Evolutionary conservation across 2,888 invertebrate species (phyloP), one percentile per base, ranked within the genome.

Genomic region (Andrena chrysosceles): DNA sequence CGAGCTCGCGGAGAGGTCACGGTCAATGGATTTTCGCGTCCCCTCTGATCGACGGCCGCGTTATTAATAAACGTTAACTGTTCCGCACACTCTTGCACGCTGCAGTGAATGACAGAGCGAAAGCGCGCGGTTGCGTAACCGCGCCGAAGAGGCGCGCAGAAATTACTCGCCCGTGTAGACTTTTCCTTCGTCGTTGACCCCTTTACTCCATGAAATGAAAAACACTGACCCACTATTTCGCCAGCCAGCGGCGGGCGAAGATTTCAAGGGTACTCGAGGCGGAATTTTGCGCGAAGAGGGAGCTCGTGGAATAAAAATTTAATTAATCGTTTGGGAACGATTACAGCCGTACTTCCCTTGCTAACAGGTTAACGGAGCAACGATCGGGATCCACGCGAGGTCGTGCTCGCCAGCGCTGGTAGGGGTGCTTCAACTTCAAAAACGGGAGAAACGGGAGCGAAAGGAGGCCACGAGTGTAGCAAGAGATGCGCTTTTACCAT

Each of bases 401-500:
- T 23, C 13, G 54, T 20, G 31, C 49, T 6, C 0, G 66, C 1
- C 4, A 20, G 20, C 74, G 54, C 16, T 16, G 26, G 31, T 7
- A 60, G 68, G 68, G 13, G 68, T 75, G 49, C 75, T 54, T 68
- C 20, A 26, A 31, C 35, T 60, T 42, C n/a, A 31, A 42, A 67
- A 68, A 62, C 31, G 52, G 29, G 31, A 23, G 42, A 68, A 52
- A 10, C 26, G 69, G 35, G n/a, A 16, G 7, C 59, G 68, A 73
- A 78, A 87, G 48, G 72, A 81, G 77, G 81, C 84, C 80, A 83
- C 72, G 84, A 81, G 67, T 69, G 77, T 78, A 87, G 89, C 89
- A 84, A 23, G 85, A 83, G 89, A 81, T 86, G 88, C 75, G 89
- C 88, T 91, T 90, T 91, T 90, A 91, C 87, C 87, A 78, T 84